Evolutionary conservation across 2,888 invertebrate species (phyloP), one percentile per base, ranked within the genome.

Genomic region (Euproctis similis): DNA sequence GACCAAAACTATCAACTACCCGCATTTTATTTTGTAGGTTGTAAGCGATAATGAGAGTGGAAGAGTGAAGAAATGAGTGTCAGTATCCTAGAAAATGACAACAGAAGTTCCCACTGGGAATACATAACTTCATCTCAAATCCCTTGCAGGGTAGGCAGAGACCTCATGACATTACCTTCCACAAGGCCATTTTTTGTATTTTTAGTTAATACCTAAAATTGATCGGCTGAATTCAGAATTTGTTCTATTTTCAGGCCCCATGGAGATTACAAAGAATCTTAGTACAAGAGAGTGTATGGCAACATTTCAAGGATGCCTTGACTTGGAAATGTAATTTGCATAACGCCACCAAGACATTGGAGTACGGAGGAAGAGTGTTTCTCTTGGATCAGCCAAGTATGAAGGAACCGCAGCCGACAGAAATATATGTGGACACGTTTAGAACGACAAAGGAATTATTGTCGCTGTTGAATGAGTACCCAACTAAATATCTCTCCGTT

Each of bases 361-460:
- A 29, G 1, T 39, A 37, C 24, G 38, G 45, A 1, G 44, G 36
- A 3, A 55, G 43, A 33, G 16, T 20, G 2, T 53, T 63, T 26
- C 6, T 54, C n/a, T 9, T 60, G 1, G 59, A 65, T 32, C 47
- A 36, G 9, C 33, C 47, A 2, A 47, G 46, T 0, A 1, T 14
- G 10, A 21, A 2, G 5, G 12, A 21, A 0, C 20, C 33, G 0
- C 8, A 13, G 10, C 23, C 21, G 1, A 12, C 16, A 3, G 14
- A 32, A 0, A 39, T 59, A 6, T n/a, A 28, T 0, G 46, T 71
- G 0, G 68, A 71, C 34, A 61, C 63, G 1, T 77, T 66, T 36
- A 59, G 76, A 32, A 75, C 70, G 1, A 57, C 46, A 1, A 70
- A 68, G 33, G 76, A 76, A 27, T 36, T 72, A 12, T 26, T 73